These are phyloP conservation scores for Lasioglossum oenotherae DNA, from an alignment of 2,888 invertebrate genomes.

Conservation along the genomic window DNA sequence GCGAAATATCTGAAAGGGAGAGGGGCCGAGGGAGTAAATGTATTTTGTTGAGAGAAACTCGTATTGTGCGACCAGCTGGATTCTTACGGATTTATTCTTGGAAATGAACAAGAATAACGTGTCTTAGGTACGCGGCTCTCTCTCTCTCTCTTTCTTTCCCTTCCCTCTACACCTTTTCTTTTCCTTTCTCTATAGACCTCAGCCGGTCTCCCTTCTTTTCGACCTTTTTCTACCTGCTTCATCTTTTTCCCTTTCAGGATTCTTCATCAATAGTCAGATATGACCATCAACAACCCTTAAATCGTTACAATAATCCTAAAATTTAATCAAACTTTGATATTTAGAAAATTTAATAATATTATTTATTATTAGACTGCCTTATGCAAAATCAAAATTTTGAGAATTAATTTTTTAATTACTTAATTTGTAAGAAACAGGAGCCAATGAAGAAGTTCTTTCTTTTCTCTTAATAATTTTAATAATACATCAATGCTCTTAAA, in stretches of 20 bases:
- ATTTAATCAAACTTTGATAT: background rate
- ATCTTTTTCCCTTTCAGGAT: slow-evolving; percentile 22
- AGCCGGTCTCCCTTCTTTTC: slow-evolving; percentile 14
- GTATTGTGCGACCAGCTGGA: slow-evolving; percentile 65
- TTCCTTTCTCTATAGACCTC: slow-evolving; percentile 20
- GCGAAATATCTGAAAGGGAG: slow-evolving; percentile 20
- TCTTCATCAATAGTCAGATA: slow-evolving; percentile 35
- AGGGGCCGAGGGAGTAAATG: slow-evolving; percentile 19
- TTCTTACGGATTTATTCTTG: slow-evolving; percentile 75
- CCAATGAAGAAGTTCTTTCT: background rate
- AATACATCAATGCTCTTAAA: background rate
- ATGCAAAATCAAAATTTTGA: background rate
- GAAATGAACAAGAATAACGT: slow-evolving; percentile 72
- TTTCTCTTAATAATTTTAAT: background rate
- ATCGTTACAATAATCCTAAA: background rate
- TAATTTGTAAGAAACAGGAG: background rate
- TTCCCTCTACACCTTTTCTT: slow-evolving; percentile 8
- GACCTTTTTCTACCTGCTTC: slow-evolving; percentile 17
- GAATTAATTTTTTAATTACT: background rate
- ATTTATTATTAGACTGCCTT: background rate
- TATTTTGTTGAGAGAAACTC: slow-evolving; percentile 63
- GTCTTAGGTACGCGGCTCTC: slow-evolving; percentile 64
- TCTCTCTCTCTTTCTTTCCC: background rate
- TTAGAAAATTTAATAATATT: background rate
- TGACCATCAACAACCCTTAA: slow-evolving; percentile 21